Conservation (phyloP, 2,797 vertebrate genomes). For the Coilia nasus region DNA sequence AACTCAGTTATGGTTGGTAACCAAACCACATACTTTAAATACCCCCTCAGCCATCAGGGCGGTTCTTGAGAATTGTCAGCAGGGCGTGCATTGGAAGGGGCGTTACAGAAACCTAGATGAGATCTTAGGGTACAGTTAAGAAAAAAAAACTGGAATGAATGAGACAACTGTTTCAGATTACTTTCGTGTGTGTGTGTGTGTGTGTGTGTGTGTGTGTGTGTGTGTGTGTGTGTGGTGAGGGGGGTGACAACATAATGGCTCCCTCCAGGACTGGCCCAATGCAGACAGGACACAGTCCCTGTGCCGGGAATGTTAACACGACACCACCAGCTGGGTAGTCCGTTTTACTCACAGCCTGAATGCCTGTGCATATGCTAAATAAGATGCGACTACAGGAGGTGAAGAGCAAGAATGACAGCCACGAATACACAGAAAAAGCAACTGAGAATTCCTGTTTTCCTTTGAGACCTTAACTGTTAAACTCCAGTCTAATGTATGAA, state of each 20-base stretch:
- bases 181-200: background rate
- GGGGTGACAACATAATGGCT: conserved; percentile 6
- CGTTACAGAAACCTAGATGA: background rate
- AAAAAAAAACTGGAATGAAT: background rate
- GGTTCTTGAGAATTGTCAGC: too few species aligned
- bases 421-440: background rate
- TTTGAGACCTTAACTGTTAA: background rate
- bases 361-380: conserved; percentile 36
- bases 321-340: conserved; percentile 42
- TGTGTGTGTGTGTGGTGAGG: background rate
- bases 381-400: conserved; percentile 30
- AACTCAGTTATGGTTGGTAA: too few species aligned
- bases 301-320: conserved; percentile 35
- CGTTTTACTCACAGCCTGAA: conserved; percentile 45
- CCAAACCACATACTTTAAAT: too few species aligned
- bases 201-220: background rate
- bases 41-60: too few species aligned
- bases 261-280: conserved; percentile 43
- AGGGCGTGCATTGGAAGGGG: background rate
- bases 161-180: conserved; percentile 7
- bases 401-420: background rate
- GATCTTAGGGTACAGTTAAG: background rate
- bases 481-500: background rate
- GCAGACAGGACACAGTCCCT: conserved; percentile 37
- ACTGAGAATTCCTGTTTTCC: background rate